Base-by-base conservation (phyloP, 2,113 vertebrate genomes). In the Phalacrocorax carbo region DNA sequence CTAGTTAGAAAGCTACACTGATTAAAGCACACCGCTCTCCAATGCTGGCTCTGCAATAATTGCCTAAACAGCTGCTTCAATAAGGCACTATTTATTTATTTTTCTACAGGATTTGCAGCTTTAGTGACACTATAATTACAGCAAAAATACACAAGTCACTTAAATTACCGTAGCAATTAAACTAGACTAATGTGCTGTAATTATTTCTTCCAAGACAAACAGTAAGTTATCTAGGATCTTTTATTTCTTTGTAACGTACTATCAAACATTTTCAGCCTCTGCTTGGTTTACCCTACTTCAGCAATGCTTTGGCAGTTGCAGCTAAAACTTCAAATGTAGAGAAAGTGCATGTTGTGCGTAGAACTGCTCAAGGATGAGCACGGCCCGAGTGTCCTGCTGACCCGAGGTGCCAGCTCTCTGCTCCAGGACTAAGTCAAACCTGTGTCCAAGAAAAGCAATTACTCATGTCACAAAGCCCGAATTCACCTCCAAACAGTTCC, bases 91-190 rank as follows among this genome's bases (percentile, higher is more conserved):
- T 66, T 83, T 87, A 18, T 55, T 91, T 84, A 81, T 94, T 94
- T 89, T 95, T 73, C 73, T 49, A 38, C 44, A 66, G 94, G 84
- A 89, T 93, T 90, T 95, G 66, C 93, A 86, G 80, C 70, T 90
- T 72, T 87, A 65, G 73, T 91, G 91, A 76, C 86, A 78, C 79
- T 86, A 29, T 87, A 96, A 95, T 96, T 96, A 96, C 82, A 80
- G 80, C 32, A 90, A 94, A 95, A 91, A 57, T 26, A 36, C 86
- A 91, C 77, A 44, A 96, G 90, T 95, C 95, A 91, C 77, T 94
- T 96, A 70, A 95, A 96, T 94, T 94, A 93, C 80, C 2, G 0
- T 11, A 27, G 82, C 70, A 96, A 97, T 97, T 97, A 95, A 94
- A 94, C n/a, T 64, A 69, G 51, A 82, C 65, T 94, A 92, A 94